Evolutionary conservation across 2,888 invertebrate species (phyloP), one percentile per base, ranked within the genome.

Genomic region (Rotaria socialis): DNA sequence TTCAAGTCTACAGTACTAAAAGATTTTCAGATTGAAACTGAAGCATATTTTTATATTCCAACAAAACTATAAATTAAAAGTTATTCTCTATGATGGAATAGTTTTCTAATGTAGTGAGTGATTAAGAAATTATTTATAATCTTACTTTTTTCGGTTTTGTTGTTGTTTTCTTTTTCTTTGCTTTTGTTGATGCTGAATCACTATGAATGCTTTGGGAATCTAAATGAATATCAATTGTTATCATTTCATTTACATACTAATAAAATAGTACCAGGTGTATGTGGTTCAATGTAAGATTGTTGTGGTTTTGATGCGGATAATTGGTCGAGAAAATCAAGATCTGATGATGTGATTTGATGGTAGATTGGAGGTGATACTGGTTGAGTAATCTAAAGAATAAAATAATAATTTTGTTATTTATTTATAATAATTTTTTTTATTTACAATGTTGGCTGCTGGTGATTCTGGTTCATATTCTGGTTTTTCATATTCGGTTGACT

Each of bases 171-270:
- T 67, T 67, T 41, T 67, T 67, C 16, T 67, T 67, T 35, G 67
- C 1, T 67, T 67, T 67, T 19, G 67, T 67, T 19, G 19, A 16
- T 35, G 16, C n/a, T 41, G 27, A 19, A 67, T 67, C 67, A 67
- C 67, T 67, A 35, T 67, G 67, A 35, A 41, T 67, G 35, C 67
- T 67, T 67, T 67, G 67, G 0, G 67, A 67, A 67, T 67, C 67
- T 67, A 35, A 0, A 19, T 14, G 7, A 35, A 16, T n/a, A 19
- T 67, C 19, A 19, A 67, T 5, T 27, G 35, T 19, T 27, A n/a
- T 24, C n/a, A 60, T 14, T 24, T 0, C 2, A 27, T 27, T 27
- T 2, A 14, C 8, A 16, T 5, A 16, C 0, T 27, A 67, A 67
- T 16, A 11, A 35, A 67, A 35, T 67, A 5, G 1, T 67, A 67